Evolutionary conservation across 2,797 vertebrate species (phyloP), one percentile per base, ranked within the genome.

Genomic region (Buceros bicornis): DNA sequence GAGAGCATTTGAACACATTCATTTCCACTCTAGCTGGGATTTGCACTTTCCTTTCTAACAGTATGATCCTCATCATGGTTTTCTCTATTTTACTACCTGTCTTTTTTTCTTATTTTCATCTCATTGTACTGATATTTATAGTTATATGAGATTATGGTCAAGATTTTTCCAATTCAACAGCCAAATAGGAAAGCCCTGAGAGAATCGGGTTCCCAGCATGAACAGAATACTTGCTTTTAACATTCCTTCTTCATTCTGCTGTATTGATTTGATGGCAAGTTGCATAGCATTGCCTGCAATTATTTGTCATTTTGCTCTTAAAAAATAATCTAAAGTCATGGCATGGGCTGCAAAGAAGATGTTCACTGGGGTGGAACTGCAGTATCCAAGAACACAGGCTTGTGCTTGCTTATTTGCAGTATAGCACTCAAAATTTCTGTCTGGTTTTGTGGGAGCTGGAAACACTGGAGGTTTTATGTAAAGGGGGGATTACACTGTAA

Each of bases 221-320:
- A 82, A 16, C 37, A 66, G 53, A 69, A 69, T 82, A 66, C 45
- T 50, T 24, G 64, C 53, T 65, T 65, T 95, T 95, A 89, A 71
- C 54, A 82, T 89, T 90, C 54, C 53, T 56, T 19, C 69, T 74
- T 80, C 65, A 29, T 95, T 78, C 70, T 47, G 66, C 62, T 73
- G 42, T 86, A 96, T 89, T 93, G 92, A 87, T 95, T 95, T 87
- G 95, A 54, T 80, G 77, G 77, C 40, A 87, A 90, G 93, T 78
- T 95, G 82, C 82, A 62, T 89, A 65, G 61, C 93, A 93, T 96
- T 96, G 96, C 65, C 85, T 93, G 93, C 92, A 96, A 96, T 97
- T 92, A 93, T 95, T 94, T 95, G 89, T 89, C 78, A 94, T 96
- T 97, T 93, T 89, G 73, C 87, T 86, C 76, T 93, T 70, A 42